Base-by-base conservation (phyloP, 2,888 invertebrate species). In the Rhagium mordax region DNA sequence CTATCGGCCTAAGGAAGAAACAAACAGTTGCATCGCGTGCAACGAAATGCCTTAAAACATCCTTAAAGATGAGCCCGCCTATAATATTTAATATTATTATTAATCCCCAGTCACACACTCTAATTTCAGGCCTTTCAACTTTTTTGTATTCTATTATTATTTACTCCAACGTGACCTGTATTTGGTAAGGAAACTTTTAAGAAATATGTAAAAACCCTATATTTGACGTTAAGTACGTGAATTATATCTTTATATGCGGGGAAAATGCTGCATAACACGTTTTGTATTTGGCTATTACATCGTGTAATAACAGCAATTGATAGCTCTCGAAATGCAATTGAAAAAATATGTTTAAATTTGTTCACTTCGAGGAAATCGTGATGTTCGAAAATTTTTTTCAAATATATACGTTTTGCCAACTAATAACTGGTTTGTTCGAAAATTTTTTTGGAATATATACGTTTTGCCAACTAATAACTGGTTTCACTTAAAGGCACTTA, bases 1-100 rank as follows among this genome's bases (percentile, higher is more conserved):
- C 59, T 13, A 48, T 57, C 57, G 24, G 57, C 55, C 64, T 66
- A 61, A 53, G 68, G 71, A 59, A 69, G 71, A 73, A 74, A 73
- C 69, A 76, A 74, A 74, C 76, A 76, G 76, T 75, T 77, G 77
- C 74, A 74, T 77, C 72, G 77, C 77, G 77, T 77, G 77, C 74
- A 74, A 27, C 61, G 47, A 74, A 70, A 67, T 68, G 64, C 74
- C 61, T 67, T 69, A 55, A 69, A 71, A 68, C 66, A 69, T 73
- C 73, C 73, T 77, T 75, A 74, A 77, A 73, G 66, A 71, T 60
- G 51, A 61, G 61, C 71, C 76, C 74, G 78, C 78, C 76, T 71
- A 70, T 75, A 76, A 72, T 67, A 72, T 75, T 77, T 76, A 71
- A 74, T 72, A 78, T 76, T 72, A 78, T 78, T 74, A 77, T 78